Evolutionary conservation across 2,888 invertebrate genomes (phyloP).

Genomic region (Reticulitermes lucifugus): DNA sequence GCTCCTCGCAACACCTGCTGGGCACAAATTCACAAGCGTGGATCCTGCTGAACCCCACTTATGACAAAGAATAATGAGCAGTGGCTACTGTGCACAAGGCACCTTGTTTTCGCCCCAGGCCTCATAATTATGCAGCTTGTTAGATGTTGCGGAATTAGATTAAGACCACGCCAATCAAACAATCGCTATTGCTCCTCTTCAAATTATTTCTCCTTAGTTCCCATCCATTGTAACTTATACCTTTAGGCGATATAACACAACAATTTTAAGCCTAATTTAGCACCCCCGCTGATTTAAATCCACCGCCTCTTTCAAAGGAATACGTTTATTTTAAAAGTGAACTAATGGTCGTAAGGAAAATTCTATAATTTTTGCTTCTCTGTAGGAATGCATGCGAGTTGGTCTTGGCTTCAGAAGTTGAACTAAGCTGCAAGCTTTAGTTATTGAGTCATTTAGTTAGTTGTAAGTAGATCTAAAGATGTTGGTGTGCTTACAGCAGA

Average conservation of each 20-base stretch:
- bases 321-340: neutral
- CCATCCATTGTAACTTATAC: neutral
- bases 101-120: neutral
- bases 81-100: neutral
- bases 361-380: no score
- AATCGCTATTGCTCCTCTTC: neutral
- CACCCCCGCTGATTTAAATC: constrained; percentile 1
- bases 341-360: neutral
- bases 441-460: no score
- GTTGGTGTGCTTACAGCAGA: no score
- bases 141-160: neutral
- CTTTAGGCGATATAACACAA: constrained; percentile 3
- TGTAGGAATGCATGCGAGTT: no score
- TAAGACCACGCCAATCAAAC: neutral
- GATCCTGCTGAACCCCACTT: neutral
- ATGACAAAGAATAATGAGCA: neutral
- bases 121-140: no score
- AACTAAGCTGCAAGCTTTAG: no score
- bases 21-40: constrained; percentile 1
- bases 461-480: no score
- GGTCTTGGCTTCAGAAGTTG: no score
- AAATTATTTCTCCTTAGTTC: constrained; percentile 15
- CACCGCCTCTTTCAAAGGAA: neutral
- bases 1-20: constrained; percentile 9
- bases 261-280: neutral